A percentile compares a stretch with the other conserved stretches of the same genome.
Evolutionary conservation across 1,140 invertebrate species (phyloP).

Genomic region (Diorhabda carinulata): DNA sequence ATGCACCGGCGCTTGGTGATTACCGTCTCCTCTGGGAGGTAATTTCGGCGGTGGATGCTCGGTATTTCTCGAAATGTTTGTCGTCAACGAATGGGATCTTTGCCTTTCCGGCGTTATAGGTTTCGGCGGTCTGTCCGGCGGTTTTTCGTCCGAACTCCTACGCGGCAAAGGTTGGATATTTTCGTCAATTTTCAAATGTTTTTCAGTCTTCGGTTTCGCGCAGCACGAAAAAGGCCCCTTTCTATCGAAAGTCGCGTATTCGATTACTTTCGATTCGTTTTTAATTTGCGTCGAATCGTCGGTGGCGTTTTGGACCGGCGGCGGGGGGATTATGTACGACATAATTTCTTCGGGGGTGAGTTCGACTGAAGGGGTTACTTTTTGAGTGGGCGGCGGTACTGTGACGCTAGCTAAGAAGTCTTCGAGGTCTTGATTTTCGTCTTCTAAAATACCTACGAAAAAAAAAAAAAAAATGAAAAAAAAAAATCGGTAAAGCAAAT

Average conservation of each 20-base stretch:
- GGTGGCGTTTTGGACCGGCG: conserved; percentile 54
- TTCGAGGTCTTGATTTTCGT: conserved; percentile 59
- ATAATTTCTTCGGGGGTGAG: conserved; percentile 73
- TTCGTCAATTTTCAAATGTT: conserved; percentile 35
- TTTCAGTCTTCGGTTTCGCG: conserved; percentile 55
- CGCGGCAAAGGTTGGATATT: conserved; percentile 56
- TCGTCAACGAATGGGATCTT: conserved; percentile 52
- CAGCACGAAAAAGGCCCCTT: conserved; percentile 66
- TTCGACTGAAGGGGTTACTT: conserved; percentile 62
- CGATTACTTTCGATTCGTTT: conserved; percentile 50
- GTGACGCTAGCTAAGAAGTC: conserved; percentile 78
- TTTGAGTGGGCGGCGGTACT: conserved; percentile 71
- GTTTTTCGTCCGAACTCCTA: conserved; percentile 52
- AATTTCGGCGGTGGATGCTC: conserved; percentile 51
- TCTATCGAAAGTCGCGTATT: conserved; percentile 63
- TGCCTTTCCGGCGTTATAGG: conserved; percentile 54
- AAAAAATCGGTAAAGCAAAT: not conserved
- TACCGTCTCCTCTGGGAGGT: conserved; percentile 53
- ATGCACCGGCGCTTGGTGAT: conserved; percentile 57
- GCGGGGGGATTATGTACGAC: conserved; percentile 77
- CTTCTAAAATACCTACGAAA: conserved; percentile 28
- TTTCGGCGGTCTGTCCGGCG: conserved; percentile 62
- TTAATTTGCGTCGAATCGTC: conserved; percentile 36
- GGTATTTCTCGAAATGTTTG: conserved; percentile 29
- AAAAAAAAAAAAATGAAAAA: not conserved